Evolutionary conservation across 2,797 vertebrate species (phyloP), one percentile per base, ranked within the genome.

Genomic region (Aldrovandia affinis): DNA sequence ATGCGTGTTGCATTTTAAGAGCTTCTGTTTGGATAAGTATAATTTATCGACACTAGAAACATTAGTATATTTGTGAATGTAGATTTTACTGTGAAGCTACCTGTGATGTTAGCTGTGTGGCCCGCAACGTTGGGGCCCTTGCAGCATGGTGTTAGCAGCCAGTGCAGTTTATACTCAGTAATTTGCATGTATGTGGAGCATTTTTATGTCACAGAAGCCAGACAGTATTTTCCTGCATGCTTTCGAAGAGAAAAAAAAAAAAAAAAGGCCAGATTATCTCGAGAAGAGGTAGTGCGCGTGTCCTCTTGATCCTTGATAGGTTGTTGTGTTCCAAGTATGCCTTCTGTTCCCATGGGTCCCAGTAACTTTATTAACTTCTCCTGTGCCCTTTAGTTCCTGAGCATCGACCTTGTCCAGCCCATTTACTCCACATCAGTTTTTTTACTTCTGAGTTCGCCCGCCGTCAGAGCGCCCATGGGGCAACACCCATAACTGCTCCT

Each of bases 71-170:
- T 75, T 96, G 96, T 96, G 95, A 96, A 96, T 96, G 96, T 96
- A 96, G 96, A 96, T 95, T 96, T 96, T 96, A 96, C 96, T 96
- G 96, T 96, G 96, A 96, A 96, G 95, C 95, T 96, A 96, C 96
- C 95, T 96, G 96, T 96, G 95, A 96, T 95, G 89, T 96, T 96
- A 96, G 96, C 96, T 95, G 95, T 96, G 95, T 93, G 95, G 95
- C 96, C 96, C 95, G 92, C 30, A 47, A 92, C 93, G 93, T 94
- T 84, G 95, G 95, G 95, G 95, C 95, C 94, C 94, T 95, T 93
- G 95, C 95, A 95, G 96, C 96, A 95, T 96, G 95, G 96, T 95
- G 95, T 94, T 95, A 96, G 94, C 94, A 96, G 95, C 95, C 95
- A 94, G 93, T 95, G 95, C 95, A 95, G 95, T 95, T 96, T 96